Conservation (phyloP, 2,113 vertebrate genomes). For the Callocephalon fimbriatum region DNA sequence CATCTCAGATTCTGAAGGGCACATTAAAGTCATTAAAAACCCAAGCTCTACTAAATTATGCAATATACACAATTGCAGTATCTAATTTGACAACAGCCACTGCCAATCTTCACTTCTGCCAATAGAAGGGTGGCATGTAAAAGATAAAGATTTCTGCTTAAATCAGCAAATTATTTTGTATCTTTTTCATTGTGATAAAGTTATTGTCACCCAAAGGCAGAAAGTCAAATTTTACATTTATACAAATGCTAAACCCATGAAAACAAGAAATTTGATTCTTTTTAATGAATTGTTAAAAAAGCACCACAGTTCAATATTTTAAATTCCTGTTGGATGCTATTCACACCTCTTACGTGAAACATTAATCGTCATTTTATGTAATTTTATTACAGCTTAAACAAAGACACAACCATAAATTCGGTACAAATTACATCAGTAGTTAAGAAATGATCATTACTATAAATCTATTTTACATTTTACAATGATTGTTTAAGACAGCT, state of each 20-base stretch:
- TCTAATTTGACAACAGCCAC: neutral
- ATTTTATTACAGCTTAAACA: constrained; percentile 39
- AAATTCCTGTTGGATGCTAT: neutral
- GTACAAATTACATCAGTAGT: constrained; percentile 55
- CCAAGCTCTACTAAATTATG: fast-evolving
- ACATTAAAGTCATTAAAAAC: neutral
- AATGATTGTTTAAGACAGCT: constrained; percentile 72
- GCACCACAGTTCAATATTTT: neutral
- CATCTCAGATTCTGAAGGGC: neutral
- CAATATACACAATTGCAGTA: neutral
- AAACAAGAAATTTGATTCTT: neutral
- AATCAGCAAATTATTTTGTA: neutral
- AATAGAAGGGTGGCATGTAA: neutral
- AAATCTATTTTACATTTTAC: constrained; percentile 71
- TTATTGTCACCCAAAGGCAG: neutral
- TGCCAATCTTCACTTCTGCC: neutral
- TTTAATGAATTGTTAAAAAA: neutral
- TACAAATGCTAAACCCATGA: neutral
- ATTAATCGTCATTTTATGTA: neutral
- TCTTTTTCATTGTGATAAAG: neutral
- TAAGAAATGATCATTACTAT: constrained; percentile 64
- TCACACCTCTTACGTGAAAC: neutral
- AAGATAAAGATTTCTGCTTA: neutral
- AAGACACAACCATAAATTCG: neutral
- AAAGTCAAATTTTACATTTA: neutral